Base-by-base conservation (phyloP, 2,888 invertebrate genomes). In the Acleris laterana region DNA sequence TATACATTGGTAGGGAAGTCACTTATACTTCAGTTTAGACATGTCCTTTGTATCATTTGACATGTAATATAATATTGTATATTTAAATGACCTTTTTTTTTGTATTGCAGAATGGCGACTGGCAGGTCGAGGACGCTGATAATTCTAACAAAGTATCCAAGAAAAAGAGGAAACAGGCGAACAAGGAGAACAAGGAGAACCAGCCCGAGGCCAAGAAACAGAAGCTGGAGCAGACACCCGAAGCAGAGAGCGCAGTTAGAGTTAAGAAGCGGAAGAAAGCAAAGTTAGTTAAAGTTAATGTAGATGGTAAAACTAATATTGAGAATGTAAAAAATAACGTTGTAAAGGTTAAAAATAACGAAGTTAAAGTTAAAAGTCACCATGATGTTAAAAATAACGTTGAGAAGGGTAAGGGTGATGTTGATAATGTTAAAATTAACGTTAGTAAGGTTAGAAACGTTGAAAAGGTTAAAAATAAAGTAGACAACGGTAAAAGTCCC, bases 161-260 rank as follows among this genome's bases (percentile, higher is more conserved):
- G 58, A 70, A 68, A 63, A 79, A 77, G 55, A 75, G 80, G 44
- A 71, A 74, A n/a, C 55, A 50, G 3, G 74, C 76, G 0, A 78
- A 82, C 62, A 85, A 91, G 74, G 83, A 88, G 0, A 78, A 82
- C 62, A 85, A 91, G 74, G 83, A 88, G 76, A 80, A 84, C 63
- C 72, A 83, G 72, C 55, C 64, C 2, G 60, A 79, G 71, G 71
- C 76, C 71, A 70, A 73, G 70, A 79, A 72, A 59, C 68, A 60
- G 61, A 73, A 70, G 57, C 56, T 65, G 11, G 57, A 59, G 51
- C 61, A 59, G 50, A 74, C 70, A 65, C 38, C 70, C 38, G 52
- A 44, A 19, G 46, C 3, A 60, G 65, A 65, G 17, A 50, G 28
- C 0, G 59, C 64, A 57, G 25, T 11, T 19, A 59, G 50, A 32